Base-by-base conservation (phyloP, 30 jellyfish, hydroid and myxozoan species). In the Aurelia aurita complex sp. Pacific region DNA sequence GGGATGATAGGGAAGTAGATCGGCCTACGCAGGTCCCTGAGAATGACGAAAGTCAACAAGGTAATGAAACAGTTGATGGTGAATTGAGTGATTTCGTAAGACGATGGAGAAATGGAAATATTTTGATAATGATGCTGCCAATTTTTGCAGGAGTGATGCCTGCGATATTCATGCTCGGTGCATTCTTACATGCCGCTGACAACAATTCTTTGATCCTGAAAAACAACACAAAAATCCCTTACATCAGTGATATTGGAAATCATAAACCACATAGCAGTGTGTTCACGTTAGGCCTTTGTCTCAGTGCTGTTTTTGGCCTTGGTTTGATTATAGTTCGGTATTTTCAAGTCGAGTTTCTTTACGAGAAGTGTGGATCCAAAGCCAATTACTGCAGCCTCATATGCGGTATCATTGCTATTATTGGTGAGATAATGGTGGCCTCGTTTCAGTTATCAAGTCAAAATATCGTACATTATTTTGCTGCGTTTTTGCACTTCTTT, bases 391-490 rank as follows among this genome's bases (percentile, higher is more conserved):
- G 65, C 5, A 64, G 88, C 32, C 53, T 82, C 34, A 42, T 67
- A 34, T 34, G 29, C 65, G 97, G 95, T 19, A 14, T 69, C n/a
- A 4, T 84, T 7, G 50, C 77, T 1, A 66, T 78, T 40, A 14
- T 79, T 57, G 97, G 97, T 4, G 90, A 90, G 55, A 53, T 90
- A 32, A 50, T 83, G 74, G 94, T 80, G 9, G 79, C 76, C 36
- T 67, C 94, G 5, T 90, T 90, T 62, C 95, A 83, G 63, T 53
- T 90, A 52, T 90, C 97, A 42, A 83, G 95, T 64, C 97, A 90
- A 29, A 36, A 34, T 1, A 32, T 62, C 5, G 57, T 90, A 69
- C 97, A 90, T 67, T 90, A 64, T 36, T 59, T 85, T 16, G 97
- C 95, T 2, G 97, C 97, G 9, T 74, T 72, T 54, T 11, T 76